phyloP scores from a whole-genome alignment of 2,888 invertebrate species.

The Tryphoninae sp. region DNA sequence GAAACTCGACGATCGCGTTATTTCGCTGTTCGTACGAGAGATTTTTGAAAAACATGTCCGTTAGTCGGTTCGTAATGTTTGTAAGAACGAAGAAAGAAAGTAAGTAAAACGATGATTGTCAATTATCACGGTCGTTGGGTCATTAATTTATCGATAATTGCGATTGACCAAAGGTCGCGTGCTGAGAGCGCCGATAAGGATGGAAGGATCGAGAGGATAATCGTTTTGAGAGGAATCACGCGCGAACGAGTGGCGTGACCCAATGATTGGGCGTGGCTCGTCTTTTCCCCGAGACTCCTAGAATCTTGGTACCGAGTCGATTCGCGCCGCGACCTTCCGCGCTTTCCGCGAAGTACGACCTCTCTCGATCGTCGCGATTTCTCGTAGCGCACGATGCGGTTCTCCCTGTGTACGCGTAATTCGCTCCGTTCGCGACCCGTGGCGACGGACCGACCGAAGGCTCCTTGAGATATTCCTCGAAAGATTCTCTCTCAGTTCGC shows the following conservation, averaged over 20 bases:
- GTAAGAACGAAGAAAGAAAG: no score
- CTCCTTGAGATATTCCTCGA: slow-evolving; percentile 11
- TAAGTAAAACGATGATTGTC: not conserved
- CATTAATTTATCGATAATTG: not conserved
- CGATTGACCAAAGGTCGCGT: not conserved
- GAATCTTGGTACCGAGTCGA: not conserved
- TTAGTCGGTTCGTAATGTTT: no score
- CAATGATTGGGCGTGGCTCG: slow-evolving; percentile 6
- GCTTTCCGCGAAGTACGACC: slow-evolving; percentile 65
- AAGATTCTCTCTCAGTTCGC: slow-evolving; percentile 5
- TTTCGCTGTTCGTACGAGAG: no score
- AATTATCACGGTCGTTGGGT: not conserved
- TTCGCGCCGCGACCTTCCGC: slow-evolving; percentile 65
- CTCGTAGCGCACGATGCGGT: not conserved
- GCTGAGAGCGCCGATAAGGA: not conserved
- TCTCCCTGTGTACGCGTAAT: not conserved
- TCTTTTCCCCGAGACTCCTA: not conserved
- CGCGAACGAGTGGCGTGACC: slow-evolving; percentile 13
- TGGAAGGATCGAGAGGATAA: no score
- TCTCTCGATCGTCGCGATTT: not conserved
- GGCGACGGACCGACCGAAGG: not conserved
- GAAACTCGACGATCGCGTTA: not conserved
- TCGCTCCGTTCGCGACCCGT: not conserved
- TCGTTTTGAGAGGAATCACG: not conserved
- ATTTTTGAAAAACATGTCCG: no score